Conservation (phyloP, 2,888 invertebrate species). For the Sminthurinus aureus region DNA sequence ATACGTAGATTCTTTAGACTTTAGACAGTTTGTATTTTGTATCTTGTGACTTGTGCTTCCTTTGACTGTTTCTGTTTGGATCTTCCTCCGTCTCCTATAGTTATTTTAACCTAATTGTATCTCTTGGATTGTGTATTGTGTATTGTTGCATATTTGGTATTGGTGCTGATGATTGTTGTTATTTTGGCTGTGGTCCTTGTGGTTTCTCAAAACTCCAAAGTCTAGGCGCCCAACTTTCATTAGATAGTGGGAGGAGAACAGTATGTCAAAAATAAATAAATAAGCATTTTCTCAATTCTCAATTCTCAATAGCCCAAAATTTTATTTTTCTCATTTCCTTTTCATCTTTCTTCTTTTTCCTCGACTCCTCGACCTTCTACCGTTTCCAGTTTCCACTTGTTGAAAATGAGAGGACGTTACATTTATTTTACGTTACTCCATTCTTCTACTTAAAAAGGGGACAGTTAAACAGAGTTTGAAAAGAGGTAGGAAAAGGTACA, state of each 20-base stretch:
- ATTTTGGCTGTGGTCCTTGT: neutral
- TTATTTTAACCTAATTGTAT: too few relatives aligned
- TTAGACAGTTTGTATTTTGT: too few relatives aligned
- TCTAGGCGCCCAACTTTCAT: constrained; percentile 31
- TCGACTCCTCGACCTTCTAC: neutral
- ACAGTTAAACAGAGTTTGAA: neutral
- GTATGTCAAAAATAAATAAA: constrained; percentile 29
- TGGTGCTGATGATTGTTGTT: neutral
- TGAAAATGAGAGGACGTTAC: too few relatives aligned
- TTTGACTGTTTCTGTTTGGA: too few relatives aligned
- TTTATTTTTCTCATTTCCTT: neutral
- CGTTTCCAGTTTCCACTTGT: neutral
- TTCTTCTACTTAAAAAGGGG: neutral
- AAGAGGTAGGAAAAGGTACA: neutral
- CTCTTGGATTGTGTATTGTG: too few relatives aligned
- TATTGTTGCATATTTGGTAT: neutral
- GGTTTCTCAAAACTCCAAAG: neutral
- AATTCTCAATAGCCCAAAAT: neutral
- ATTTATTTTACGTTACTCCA: too few relatives aligned
- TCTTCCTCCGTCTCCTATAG: too few relatives aligned
- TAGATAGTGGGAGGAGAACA: constrained; percentile 25
- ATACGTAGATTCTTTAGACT: too few relatives aligned
- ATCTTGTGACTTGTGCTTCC: too few relatives aligned
- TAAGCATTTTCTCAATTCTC: neutral
- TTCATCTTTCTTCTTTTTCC: neutral